Evolutionary conservation across 2,888 invertebrate species (phyloP), one percentile per base, ranked within the genome.

Genomic region (Muscina levida): DNA sequence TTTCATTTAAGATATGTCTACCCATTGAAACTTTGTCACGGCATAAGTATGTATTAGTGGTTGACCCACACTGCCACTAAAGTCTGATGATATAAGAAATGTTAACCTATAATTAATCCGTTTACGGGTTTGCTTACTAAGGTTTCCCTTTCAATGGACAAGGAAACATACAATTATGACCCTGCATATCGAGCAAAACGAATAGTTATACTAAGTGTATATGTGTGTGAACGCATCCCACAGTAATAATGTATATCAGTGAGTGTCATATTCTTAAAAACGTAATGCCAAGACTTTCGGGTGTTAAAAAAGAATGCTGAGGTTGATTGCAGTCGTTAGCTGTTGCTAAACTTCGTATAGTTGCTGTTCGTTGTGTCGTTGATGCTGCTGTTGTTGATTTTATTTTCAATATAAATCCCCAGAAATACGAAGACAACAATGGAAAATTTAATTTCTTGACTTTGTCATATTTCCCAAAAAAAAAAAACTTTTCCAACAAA

Each of bases 401-500:
- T 48, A 22, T 51, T 5, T 31, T 5, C 31, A 8, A 31, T 31
- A 31, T 31, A 31, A 31, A 31, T 5, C 3, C 31, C 3, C 31
- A 57, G 65, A 39, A 51, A 11, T 8, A 37, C 51, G 22, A 2
- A 19, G 67, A 72, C 17, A 79, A 24, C 24, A 71, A 57, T 46
- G 31, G 62, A 77, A 77, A 72, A 71, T 66, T 73, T 22, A 53
- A 67, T 72, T 77, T 71, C 71, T 74, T 74, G 68, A 80, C 66
- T 71, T 77, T 71, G 67, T 67, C 66, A 71, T 62, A 68, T 66
- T 46, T 70, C 44, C 10, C 51, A 39, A 62, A 62, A 62, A 39
- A 62, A 62, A 62, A 62, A 44, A 56, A 31, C 65, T 62, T 72
- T 31, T 42, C 10, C 53, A n/a, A 26, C 31, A 59, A 71, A 57